Evolutionary conservation across 2,113 vertebrate genomes (phyloP).

Genomic region (Herpetotheres cachinnans): DNA sequence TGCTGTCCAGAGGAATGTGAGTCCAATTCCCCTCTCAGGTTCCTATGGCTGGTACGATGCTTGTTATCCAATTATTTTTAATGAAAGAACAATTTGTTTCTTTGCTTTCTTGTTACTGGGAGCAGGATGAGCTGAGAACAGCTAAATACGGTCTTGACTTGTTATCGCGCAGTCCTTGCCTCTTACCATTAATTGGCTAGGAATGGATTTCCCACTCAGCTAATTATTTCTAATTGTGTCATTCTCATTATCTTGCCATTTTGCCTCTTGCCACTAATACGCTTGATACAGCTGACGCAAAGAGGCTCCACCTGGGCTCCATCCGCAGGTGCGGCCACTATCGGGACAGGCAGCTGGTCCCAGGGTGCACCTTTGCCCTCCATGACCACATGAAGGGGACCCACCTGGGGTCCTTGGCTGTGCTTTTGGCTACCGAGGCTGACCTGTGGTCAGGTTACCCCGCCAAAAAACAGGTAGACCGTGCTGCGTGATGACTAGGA

Average conservation of each 20-base stretch:
- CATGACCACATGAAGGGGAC: no score
- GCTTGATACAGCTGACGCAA: background rate
- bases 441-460: background rate
- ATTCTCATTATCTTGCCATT: background rate
- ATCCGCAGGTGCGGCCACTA: background rate
- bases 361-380: background rate
- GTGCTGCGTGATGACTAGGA: background rate
- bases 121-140: background rate
- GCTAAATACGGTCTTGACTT: background rate
- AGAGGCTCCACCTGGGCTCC: background rate
- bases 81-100: background rate
- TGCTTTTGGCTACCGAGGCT: background rate
- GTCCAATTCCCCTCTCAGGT: background rate
- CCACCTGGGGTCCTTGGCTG: background rate
- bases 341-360: background rate
- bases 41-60: fast-evolving
- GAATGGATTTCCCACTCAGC: background rate
- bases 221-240: constrained; percentile 38
- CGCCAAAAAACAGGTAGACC: background rate
- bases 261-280: background rate
- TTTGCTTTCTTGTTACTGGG: background rate
- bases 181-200: constrained; percentile 34
- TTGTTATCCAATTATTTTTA: constrained; percentile 22
- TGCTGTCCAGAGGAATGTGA: background rate
- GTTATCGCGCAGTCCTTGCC: background rate